Percentiles rank a stretch among this genome's conserved stretches.
Evolutionary conservation across 2,888 invertebrate species (phyloP).

Genomic region (Timema podura): DNA sequence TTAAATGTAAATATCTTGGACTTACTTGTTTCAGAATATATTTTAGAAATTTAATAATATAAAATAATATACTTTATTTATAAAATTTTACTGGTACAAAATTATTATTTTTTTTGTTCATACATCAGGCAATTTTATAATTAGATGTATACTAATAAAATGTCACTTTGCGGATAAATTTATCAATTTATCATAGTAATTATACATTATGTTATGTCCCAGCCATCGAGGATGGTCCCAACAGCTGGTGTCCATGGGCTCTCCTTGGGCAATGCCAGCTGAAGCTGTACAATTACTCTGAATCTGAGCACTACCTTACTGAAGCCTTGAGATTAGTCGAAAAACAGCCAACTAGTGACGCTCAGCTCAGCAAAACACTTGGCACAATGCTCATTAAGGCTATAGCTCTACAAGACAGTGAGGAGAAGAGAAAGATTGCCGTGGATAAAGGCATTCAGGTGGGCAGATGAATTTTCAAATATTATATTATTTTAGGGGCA

Average conservation of each 20-base stretch:
- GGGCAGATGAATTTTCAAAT: too few relatives aligned
- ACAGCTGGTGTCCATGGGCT: slow-evolving; percentile 19
- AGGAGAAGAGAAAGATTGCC: slow-evolving; percentile 54
- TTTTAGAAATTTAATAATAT: too few relatives aligned
- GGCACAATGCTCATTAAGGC: slow-evolving; percentile 44
- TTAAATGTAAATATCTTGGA: too few relatives aligned
- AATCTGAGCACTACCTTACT: slow-evolving; percentile 46
- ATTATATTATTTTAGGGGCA: too few relatives aligned
- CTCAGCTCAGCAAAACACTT: slow-evolving; percentile 37
- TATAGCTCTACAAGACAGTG: slow-evolving; percentile 44
- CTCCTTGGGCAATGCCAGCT: slow-evolving; percentile 37
- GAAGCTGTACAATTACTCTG: slow-evolving; percentile 50
- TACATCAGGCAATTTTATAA: too few relatives aligned
- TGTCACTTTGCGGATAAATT: background rate
- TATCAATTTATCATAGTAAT: slow-evolving; percentile 6
- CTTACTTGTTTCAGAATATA: too few relatives aligned
- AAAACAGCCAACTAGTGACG: slow-evolving; percentile 35
- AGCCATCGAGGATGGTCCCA: background rate
- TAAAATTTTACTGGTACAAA: too few relatives aligned
- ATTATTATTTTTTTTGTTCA: too few relatives aligned
- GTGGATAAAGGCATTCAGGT: slow-evolving; percentile 42
- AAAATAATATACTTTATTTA: too few relatives aligned
- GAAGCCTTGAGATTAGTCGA: slow-evolving; percentile 42
- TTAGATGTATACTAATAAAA: too few relatives aligned
- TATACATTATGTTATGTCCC: slow-evolving; percentile 11